Conservation (phyloP, 2,113 vertebrate genomes). For the Plestiodon gilberti region DNA sequence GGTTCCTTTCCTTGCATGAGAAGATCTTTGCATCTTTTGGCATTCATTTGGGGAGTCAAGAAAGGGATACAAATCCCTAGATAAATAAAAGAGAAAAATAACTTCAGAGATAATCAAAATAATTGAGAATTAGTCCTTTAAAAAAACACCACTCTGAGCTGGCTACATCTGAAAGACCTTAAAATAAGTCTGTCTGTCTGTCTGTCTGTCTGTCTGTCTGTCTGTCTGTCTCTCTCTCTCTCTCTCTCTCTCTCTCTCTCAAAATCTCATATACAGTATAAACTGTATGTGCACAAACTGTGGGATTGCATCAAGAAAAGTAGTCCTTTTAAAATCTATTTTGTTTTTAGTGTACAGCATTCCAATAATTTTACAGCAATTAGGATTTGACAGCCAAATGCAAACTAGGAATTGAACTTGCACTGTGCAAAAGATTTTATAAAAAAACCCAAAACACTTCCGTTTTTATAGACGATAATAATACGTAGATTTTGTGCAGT, state of each 20-base stretch:
- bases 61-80: too few species aligned
- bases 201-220: too few species aligned
- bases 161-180: neutral
- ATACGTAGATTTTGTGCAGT: too few species aligned
- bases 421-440: neutral
- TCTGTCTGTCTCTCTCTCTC: too few species aligned
- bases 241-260: too few species aligned
- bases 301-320: conserved; percentile 4
- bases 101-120: conserved; percentile 28
- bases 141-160: neutral
- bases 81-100: neutral
- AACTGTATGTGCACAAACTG: conserved; percentile 24
- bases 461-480: too few species aligned
- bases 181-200: too few species aligned
- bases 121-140: neutral
- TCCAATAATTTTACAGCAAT: neutral
- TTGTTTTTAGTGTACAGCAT: neutral
- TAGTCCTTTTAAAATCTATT: neutral
- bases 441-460: neutral
- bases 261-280: too few species aligned
- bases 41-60: neutral
- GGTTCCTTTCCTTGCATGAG: neutral
- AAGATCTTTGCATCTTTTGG: neutral
- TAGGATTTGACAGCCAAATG: conserved; percentile 21
- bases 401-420: conserved; percentile 30